Evolutionary conservation across 2,113 vertebrate species (phyloP).

Genomic region (Mola mola): DNA sequence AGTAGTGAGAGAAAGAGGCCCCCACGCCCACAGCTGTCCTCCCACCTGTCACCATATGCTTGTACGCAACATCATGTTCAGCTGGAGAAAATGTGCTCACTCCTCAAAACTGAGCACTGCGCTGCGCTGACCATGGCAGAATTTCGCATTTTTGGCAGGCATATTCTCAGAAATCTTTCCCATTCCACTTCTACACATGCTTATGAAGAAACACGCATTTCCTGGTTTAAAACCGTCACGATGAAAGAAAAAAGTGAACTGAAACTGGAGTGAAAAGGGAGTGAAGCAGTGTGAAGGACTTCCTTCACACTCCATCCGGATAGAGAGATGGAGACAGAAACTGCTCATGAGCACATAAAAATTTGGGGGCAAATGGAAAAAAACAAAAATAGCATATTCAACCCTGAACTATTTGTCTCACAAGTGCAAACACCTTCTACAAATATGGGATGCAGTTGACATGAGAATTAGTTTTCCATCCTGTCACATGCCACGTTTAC

Average conservation of each 20-base stretch:
- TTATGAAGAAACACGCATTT: slow-evolving; percentile 61
- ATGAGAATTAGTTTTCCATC: background rate
- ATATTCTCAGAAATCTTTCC: slow-evolving; percentile 19
- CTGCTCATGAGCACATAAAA: background rate
- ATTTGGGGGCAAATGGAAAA: background rate
- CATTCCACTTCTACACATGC: slow-evolving; percentile 19
- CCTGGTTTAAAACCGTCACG: slow-evolving; percentile 63
- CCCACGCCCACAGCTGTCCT: slow-evolving; percentile 67
- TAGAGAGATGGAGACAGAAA: slow-evolving; percentile 35
- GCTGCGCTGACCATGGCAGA: background rate
- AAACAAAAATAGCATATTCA: background rate
- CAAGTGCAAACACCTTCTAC: background rate
- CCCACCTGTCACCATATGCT: slow-evolving; percentile 68
- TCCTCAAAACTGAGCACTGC: background rate
- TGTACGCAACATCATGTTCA: slow-evolving; percentile 11
- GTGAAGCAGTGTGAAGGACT: slow-evolving; percentile 39
- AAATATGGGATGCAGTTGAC: background rate
- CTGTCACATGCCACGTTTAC: background rate
- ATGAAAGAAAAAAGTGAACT: slow-evolving; percentile 70
- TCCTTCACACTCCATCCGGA: slow-evolving; percentile 53
- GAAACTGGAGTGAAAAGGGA: slow-evolving; percentile 55
- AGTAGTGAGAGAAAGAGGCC: slow-evolving; percentile 49
- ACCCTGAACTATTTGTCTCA: background rate
- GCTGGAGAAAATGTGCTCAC: background rate
- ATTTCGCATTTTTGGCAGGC: background rate